Base-by-base conservation (phyloP, 2,888 invertebrate genomes). In the Drosophila hamatofila region DNA sequence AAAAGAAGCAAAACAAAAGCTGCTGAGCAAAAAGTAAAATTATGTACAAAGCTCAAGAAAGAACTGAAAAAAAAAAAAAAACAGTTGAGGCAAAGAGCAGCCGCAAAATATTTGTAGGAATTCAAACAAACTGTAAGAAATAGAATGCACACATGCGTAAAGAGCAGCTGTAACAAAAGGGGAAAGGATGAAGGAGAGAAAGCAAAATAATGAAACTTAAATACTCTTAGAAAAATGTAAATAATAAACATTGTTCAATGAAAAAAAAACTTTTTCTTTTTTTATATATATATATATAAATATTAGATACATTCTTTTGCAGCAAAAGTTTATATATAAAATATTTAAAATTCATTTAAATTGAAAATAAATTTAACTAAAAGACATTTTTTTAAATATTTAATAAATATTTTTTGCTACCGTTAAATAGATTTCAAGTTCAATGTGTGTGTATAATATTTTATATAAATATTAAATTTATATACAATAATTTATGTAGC, bases 61-160 rank as follows among this genome's bases (percentile, higher is more conserved):
- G 41, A 18, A 7, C 0, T 6, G 18, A 25, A 7, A 27, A 56
- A 41, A 41, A 56, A 30, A 30, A 30, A n/a, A 30, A 42, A 25
- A 41, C 33, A 56, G 63, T 35, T 46, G 60, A 54, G 42, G 44
- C 54, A 73, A 70, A 74, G 72, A 65, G 58, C 72, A 68, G 67
- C 78, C 78, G 56, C 70, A 83, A 83, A 83, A 86, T 83, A 83
- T 83, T 83, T 86, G 70, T 79, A 81, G 79, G 76, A 84, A 72
- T 72, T 81, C 66, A 76, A 79, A 63, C 61, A 72, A 73, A 72
- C 48, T 67, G 49, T 49, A 66, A 58, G 67, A 83, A 74, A 68
- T 71, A 54, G 61, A 72, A 75, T 58, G 87, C 84, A 81, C 84
- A 84, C 89, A 88, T 88, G 84, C 84, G 84, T 81, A 63, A 84